Conservation (phyloP, 64 coral and sea anemone species). For the Orbicella faveolata region DNA sequence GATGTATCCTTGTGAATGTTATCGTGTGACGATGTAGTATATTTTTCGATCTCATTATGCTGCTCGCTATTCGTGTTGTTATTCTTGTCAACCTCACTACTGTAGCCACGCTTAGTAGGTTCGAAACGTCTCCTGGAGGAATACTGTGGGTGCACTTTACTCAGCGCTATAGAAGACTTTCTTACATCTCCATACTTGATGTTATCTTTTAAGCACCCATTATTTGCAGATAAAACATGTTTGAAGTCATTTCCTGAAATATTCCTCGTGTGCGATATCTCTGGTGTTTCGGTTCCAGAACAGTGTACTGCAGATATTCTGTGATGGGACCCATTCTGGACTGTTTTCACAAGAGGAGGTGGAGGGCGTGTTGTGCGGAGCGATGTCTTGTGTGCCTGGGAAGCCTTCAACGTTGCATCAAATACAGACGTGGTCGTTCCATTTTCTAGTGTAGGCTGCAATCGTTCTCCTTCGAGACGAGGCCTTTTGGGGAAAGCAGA, state of each 20-base stretch:
- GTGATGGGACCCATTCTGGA: neutral
- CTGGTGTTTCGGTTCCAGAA: neutral
- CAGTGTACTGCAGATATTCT: neutral
- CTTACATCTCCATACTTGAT: neutral
- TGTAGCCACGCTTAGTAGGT: neutral
- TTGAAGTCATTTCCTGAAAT: neutral
- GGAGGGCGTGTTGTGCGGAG: neutral
- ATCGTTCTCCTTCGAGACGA: neutral
- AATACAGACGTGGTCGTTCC: neutral
- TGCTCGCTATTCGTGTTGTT: neutral
- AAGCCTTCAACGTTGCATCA: too few species aligned
- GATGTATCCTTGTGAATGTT: neutral
- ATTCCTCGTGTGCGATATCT: neutral
- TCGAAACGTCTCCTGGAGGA: neutral
- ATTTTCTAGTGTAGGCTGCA: neutral
- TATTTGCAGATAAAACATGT: neutral
- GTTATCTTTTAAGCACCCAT: neutral
- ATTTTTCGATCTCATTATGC: neutral
- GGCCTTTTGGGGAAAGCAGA: neutral
- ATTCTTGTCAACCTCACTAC: neutral
- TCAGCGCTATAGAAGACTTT: neutral
- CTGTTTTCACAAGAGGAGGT: constrained; percentile 4
- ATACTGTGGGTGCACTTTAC: too few species aligned
- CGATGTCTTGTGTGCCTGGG: neutral
- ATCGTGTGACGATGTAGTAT: neutral